A percentile compares a stretch with the other conserved stretches of the same genome.
Conservation (phyloP, 2,797 vertebrate species). For the Bryconaethiops microstoma region DNA sequence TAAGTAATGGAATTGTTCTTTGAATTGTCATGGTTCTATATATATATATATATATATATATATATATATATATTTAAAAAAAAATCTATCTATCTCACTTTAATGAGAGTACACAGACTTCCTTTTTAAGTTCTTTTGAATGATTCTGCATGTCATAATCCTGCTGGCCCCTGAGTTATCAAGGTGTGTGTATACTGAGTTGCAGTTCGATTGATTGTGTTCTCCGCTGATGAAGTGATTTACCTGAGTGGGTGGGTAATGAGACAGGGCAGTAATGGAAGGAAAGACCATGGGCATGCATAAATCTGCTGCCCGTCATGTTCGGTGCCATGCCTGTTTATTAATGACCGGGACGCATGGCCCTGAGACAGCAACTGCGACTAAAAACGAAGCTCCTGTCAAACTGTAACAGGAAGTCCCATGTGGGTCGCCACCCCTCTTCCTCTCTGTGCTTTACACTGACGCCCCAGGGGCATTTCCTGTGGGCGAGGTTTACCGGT, state of each 20-base stretch:
- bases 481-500: constrained; percentile 40
- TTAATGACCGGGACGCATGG: constrained; percentile 29
- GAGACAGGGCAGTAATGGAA: not conserved
- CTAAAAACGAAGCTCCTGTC: constrained; percentile 45
- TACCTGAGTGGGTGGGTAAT: constrained; percentile 19
- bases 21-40: not conserved
- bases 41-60: too few species aligned
- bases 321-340: constrained; percentile 44
- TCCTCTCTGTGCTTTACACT: constrained; percentile 24
- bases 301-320: constrained; percentile 23
- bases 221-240: constrained; percentile 30
- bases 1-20: not conserved
- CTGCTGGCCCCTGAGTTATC: not conserved
- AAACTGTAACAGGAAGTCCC: constrained; percentile 54
- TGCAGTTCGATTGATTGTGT: not conserved
- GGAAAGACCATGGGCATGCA: constrained; percentile 11
- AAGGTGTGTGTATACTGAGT: not conserved
- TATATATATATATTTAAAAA: too few species aligned
- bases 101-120: not conserved
- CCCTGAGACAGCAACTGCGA: constrained; percentile 32
- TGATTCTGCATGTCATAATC: not conserved
- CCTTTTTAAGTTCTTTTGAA: not conserved
- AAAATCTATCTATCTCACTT: too few species aligned
- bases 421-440: constrained; percentile 49
- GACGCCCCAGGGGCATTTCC: constrained; percentile 46